phyloP scores from a whole-genome alignment of 2,888 invertebrate genomes.

The Chrysina gloriosa region DNA sequence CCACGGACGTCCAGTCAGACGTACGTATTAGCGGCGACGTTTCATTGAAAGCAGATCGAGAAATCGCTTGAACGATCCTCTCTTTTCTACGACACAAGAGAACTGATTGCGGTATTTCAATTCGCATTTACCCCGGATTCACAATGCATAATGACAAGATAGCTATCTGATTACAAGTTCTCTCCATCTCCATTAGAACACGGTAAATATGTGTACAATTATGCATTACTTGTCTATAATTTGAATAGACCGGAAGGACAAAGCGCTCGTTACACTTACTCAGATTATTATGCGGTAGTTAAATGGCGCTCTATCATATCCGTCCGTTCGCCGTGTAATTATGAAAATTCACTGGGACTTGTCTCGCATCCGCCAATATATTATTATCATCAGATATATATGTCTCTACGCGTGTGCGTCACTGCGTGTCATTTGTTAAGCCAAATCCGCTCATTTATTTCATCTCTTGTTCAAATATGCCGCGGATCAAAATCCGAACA shows the following conservation, averaged over 20 bases:
- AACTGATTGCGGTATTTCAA: constrained; percentile 64
- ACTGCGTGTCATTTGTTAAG: constrained; percentile 29
- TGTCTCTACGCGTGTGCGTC: background rate
- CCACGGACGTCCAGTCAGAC: constrained; percentile 51
- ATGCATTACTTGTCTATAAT: constrained; percentile 53
- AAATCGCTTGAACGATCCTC: constrained; percentile 56
- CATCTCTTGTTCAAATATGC: constrained; percentile 36
- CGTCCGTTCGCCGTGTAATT: constrained; percentile 20
- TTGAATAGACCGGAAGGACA: constrained; percentile 46
- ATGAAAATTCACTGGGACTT: constrained; percentile 16
- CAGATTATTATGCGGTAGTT: constrained; percentile 23
- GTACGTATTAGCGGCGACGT: constrained; percentile 44
- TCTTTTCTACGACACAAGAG: constrained; percentile 55
- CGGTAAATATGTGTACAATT: constrained; percentile 60
- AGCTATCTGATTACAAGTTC: constrained; percentile 59
- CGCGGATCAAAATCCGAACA: constrained; percentile 34
- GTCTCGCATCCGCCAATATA: constrained; percentile 16
- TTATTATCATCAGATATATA: constrained; percentile 5
- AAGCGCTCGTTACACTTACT: constrained; percentile 52
- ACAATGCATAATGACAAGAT: constrained; percentile 64
- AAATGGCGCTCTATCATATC: constrained; percentile 8
- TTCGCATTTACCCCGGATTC: constrained; percentile 59
- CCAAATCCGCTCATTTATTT: constrained; percentile 36
- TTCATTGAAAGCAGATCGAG: constrained; percentile 54
- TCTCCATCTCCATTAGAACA: constrained; percentile 48